Conservation (phyloP, 2,797 vertebrate species). For the Cryptoprocta ferox region DNA sequence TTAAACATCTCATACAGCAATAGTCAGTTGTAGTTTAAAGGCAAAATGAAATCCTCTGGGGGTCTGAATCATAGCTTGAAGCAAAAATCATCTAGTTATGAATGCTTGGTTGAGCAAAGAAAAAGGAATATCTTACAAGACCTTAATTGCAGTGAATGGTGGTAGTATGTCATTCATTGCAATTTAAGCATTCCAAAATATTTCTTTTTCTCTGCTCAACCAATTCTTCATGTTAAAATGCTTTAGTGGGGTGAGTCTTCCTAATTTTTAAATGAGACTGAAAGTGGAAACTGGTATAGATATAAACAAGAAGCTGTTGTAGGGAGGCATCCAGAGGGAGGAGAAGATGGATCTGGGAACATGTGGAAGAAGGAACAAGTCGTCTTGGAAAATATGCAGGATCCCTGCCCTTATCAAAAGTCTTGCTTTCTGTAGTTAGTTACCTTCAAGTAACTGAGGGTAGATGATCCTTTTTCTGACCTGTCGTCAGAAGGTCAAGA, state of each 20-base stretch:
- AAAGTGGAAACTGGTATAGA: neutral
- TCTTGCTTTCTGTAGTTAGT: neutral
- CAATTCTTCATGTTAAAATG: neutral
- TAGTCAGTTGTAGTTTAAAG: neutral
- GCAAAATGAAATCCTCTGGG: neutral
- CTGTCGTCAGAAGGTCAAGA: neutral
- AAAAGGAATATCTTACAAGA: neutral
- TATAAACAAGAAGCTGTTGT: neutral
- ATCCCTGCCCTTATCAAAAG: neutral
- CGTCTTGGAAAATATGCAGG: neutral
- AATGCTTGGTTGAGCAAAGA: neutral
- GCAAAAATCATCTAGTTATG: neutral
- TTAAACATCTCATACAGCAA: neutral
- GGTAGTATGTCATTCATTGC: neutral
- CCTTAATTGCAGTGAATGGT: neutral
- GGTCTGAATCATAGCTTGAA: neutral
- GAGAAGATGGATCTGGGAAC: neutral
- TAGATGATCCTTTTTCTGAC: neutral
- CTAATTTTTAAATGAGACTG: neutral
- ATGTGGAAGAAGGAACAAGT: neutral
- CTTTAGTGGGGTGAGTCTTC: neutral
- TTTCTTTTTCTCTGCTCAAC: constrained; percentile 2
- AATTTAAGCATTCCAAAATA: neutral
- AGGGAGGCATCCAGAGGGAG: neutral
- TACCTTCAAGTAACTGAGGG: neutral